phyloP scores from a whole-genome alignment of 2,113 vertebrate genomes.

The Stomatorhinus ivindoensis region DNA sequence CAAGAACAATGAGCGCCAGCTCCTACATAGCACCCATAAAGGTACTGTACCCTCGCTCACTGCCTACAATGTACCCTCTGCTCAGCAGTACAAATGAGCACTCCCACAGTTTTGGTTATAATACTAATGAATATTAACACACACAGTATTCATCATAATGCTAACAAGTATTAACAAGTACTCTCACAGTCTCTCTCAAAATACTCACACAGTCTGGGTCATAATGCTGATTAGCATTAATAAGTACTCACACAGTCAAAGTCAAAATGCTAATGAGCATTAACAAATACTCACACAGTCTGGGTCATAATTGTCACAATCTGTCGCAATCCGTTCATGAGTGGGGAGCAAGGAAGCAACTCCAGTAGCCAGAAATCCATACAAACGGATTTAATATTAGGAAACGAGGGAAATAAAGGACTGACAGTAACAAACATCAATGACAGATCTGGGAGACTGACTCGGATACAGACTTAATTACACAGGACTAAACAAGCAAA shows the following conservation, averaged over 20 bases:
- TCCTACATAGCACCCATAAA: conserved; percentile 72
- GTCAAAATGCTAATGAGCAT: not conserved
- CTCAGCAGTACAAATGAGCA: not conserved
- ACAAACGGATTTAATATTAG: no score
- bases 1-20: conserved; percentile 58
- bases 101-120: not conserved
- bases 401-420: no score
- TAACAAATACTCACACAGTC: not conserved
- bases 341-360: no score
- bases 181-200: not conserved
- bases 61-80: not conserved
- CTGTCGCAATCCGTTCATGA: no score
- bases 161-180: not conserved
- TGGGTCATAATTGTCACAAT: not conserved
- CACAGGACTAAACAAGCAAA: no score
- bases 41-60: conserved; percentile 45
- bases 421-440: no score
- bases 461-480: no score
- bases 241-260: not conserved
- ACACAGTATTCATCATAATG: not conserved
- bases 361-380: no score
- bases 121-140: not conserved
- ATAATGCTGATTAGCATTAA: not conserved
- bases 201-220: not conserved
- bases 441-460: no score